Evolutionary conservation across 2,888 invertebrate genomes (phyloP).

Genomic region (Rhyacophila evoluta): DNA sequence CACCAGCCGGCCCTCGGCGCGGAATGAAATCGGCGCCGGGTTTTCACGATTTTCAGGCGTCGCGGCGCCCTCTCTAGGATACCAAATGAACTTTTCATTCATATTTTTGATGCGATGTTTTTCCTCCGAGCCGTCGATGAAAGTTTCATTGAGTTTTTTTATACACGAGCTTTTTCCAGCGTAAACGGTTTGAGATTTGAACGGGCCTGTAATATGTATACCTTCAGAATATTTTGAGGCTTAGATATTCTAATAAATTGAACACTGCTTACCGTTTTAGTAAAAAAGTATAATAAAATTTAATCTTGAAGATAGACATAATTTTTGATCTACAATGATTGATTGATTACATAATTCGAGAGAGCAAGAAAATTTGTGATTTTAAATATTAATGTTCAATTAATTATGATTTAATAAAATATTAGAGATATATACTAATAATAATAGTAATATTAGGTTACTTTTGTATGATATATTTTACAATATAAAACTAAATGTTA

Average conservation of each 20-base stretch:
- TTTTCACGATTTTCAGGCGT: slow-evolving; percentile 19
- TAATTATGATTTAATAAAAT: no score
- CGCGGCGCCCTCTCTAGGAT: slow-evolving; percentile 10
- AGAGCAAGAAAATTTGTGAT: no score
- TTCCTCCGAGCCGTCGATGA: neutral
- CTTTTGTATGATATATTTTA: no score
- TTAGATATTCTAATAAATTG: neutral
- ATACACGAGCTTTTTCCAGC: neutral
- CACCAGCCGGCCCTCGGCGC: neutral
- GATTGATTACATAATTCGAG: no score
- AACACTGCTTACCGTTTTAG: no score
- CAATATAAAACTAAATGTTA: no score
- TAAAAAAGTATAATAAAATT: no score
- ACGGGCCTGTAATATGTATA: neutral
- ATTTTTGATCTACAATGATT: no score
- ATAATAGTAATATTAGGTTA: no score
- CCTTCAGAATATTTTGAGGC: neutral
- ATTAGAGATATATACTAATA: no score
- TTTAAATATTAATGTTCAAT: no score
- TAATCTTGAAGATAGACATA: no score
- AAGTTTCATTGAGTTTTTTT: slow-evolving; percentile 17
- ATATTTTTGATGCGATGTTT: slow-evolving; percentile 14
- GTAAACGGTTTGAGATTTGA: neutral
- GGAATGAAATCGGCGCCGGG: slow-evolving; percentile 22
- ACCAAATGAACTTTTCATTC: slow-evolving; percentile 16